A percentile compares a stretch with the other conserved stretches of the same genome.
phyloP scores from a whole-genome alignment of 2,113 vertebrate genomes.

The Zosterops lateralis region DNA sequence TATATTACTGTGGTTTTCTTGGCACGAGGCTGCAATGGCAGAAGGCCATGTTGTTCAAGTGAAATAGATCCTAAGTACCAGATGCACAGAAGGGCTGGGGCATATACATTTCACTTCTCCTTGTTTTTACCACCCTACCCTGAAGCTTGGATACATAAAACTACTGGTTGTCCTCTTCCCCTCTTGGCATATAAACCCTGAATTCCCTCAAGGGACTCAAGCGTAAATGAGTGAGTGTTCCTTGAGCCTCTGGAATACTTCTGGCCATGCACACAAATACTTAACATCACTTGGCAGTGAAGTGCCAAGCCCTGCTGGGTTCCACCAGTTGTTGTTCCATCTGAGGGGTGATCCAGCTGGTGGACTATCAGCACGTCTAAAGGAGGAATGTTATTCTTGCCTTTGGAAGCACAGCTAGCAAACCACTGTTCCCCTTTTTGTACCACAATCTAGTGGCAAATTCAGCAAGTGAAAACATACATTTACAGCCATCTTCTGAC shows the following conservation, averaged over 20 bases:
- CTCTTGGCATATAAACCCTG: not conserved
- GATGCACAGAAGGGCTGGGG: not conserved
- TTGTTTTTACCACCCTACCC: not conserved
- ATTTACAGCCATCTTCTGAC: not conserved
- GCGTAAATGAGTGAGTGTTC: not conserved
- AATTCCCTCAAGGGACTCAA: not conserved
- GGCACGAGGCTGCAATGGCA: not conserved
- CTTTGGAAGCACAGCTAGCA: not conserved
- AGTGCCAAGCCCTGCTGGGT: not conserved
- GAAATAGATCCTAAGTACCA: not conserved
- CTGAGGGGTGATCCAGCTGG: not conserved
- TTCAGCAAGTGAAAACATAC: not conserved
- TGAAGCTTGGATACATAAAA: not conserved
- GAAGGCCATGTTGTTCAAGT: slow-evolving; percentile 5
- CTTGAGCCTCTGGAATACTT: not conserved
- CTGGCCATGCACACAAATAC: not conserved
- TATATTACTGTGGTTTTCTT: not conserved
- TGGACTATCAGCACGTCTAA: not conserved
- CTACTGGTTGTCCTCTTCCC: not conserved
- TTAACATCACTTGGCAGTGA: not conserved
- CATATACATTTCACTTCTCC: not conserved
- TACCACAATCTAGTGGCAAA: not conserved
- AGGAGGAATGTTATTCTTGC: not conserved
- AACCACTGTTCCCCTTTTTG: not conserved
- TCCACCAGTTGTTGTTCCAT: not conserved